A percentile compares a stretch with the other conserved stretches of the same genome.
Conservation (phyloP, 2,888 invertebrate genomes). For the Drosophila seclusa region DNA sequence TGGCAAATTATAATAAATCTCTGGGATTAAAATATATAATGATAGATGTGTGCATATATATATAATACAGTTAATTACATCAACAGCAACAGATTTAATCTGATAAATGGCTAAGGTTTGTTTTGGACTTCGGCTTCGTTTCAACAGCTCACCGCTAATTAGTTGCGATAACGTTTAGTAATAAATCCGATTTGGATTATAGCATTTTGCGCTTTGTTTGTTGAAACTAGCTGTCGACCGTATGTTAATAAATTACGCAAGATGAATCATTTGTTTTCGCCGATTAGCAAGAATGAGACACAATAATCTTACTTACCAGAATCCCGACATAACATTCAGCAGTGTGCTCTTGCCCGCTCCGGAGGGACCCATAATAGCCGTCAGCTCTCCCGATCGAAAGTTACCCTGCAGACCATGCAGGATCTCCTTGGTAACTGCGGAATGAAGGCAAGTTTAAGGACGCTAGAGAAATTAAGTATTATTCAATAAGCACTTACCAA, state of each 20-base stretch:
- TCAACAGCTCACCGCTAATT: constrained; percentile 13
- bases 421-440: constrained; percentile 86
- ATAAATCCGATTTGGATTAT: constrained; percentile 44
- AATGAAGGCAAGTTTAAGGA: background rate
- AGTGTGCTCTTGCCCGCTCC: constrained; percentile 97
- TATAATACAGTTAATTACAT: background rate
- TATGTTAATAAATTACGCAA: constrained; percentile 5
- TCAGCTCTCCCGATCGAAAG: constrained; percentile 94
- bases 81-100: background rate
- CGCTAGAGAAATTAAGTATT: background rate
- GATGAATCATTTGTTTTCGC: constrained; percentile 19
- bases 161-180: constrained; percentile 19
- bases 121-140: constrained; percentile 28
- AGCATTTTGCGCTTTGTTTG: background rate
- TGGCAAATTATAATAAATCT: background rate
- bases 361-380: constrained; percentile 98
- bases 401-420: constrained; percentile 87
- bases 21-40: background rate
- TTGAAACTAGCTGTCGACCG: constrained; percentile 14
- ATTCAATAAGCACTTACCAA: constrained; percentile 86
- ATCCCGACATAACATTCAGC: constrained; percentile 97
- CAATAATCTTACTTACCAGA: constrained; percentile 90
- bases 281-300: background rate
- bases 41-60: background rate
- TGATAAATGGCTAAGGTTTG: background rate